Evolutionary conservation across 2,888 invertebrate genomes (phyloP).

Genomic region (Erpobdella octoculata): DNA sequence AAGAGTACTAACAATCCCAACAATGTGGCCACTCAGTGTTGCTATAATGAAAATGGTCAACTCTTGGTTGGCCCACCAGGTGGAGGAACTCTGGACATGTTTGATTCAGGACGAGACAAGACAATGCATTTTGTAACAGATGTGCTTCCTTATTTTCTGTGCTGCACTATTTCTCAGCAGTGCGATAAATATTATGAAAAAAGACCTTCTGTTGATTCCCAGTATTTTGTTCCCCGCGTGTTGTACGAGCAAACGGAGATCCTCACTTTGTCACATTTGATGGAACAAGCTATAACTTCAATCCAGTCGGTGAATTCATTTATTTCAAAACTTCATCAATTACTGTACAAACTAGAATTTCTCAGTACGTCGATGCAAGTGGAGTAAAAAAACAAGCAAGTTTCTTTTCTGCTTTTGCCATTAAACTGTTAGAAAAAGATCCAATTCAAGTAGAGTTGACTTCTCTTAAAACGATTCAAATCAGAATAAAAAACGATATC

Average conservation of each 20-base stretch:
- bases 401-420: conserved; percentile 26
- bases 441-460: conserved; percentile 23
- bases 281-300: conserved; percentile 17
- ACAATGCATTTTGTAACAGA: conserved; percentile 12
- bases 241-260: conserved; percentile 12
- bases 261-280: conserved; percentile 28
- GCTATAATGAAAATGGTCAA: conserved; percentile 14
- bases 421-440: not conserved
- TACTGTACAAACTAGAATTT: conserved; percentile 18
- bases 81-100: conserved; percentile 20
- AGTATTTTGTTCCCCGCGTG: conserved; percentile 10
- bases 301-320: conserved; percentile 29
- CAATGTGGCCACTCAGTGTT: conserved; percentile 12
- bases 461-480: conserved; percentile 1
- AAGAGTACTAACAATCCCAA: conserved; percentile 22
- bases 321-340: not conserved
- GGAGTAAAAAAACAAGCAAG: not conserved
- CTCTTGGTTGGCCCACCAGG: conserved; percentile 23
- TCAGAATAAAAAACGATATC: not conserved
- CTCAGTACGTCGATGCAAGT: conserved; percentile 6
- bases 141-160: conserved; percentile 17
- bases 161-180: not conserved
- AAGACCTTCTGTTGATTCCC: conserved; percentile 25
- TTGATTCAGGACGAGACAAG: not conserved
- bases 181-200: conserved; percentile 30